Conservation (phyloP, 2,888 invertebrate genomes). For the Hermaeophaga mercurialis region DNA sequence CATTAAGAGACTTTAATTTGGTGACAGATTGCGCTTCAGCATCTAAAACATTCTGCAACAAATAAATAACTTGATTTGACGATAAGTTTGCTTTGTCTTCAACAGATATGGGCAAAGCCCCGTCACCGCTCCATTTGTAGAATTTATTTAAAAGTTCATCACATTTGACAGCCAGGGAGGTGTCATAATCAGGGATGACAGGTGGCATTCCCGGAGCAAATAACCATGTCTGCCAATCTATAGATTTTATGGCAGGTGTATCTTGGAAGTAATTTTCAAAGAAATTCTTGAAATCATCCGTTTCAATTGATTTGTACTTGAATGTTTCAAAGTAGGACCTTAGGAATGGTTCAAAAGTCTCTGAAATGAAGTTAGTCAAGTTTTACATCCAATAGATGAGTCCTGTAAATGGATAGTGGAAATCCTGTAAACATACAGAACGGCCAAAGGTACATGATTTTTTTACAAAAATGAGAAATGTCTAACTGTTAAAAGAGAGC, state of each 20-base stretch:
- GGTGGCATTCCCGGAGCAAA: constrained; percentile 86
- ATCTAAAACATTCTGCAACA: constrained; percentile 71
- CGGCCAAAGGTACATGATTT: too few species aligned
- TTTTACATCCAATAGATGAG: too few species aligned
- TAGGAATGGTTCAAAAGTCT: constrained; percentile 82
- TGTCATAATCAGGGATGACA: constrained; percentile 79
- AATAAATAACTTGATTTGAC: constrained; percentile 68
- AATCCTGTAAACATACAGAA: too few species aligned
- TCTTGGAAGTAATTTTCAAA: constrained; percentile 74
- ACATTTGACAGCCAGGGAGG: constrained; percentile 67
- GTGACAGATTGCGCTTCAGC: constrained; percentile 59
- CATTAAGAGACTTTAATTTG: constrained; percentile 67
- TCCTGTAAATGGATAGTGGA: too few species aligned
- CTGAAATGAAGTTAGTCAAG: constrained; percentile 45
- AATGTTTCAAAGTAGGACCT: constrained; percentile 79
- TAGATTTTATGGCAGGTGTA: constrained; percentile 61
- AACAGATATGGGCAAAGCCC: constrained; percentile 59
- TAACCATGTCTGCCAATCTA: constrained; percentile 90
- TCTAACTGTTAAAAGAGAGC: too few species aligned
- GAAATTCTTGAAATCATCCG: constrained; percentile 77
- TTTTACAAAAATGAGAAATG: too few species aligned
- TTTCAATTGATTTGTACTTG: constrained; percentile 81
- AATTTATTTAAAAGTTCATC: constrained; percentile 64
- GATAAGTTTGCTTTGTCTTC: constrained; percentile 64
- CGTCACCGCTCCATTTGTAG: constrained; percentile 58